These are phyloP conservation scores for Drosophila picticornis DNA, from an alignment of 2,888 invertebrate genomes.

Conservation along the genomic window DNA sequence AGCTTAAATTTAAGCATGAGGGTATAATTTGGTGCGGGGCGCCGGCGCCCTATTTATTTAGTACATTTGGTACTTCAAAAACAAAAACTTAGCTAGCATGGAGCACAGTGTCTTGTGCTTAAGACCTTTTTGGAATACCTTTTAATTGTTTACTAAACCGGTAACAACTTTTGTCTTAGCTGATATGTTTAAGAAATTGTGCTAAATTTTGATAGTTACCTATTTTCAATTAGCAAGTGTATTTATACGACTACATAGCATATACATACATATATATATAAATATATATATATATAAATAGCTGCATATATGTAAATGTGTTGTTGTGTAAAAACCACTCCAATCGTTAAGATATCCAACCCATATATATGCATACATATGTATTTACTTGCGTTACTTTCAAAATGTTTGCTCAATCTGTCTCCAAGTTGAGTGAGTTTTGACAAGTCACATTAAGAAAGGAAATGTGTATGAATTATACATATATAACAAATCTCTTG, in stretches of 20 bases:
- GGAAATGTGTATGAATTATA: slow-evolving; percentile 15
- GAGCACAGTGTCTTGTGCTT: slow-evolving; percentile 51
- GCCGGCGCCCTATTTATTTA: slow-evolving; percentile 47
- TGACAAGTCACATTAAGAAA: slow-evolving; percentile 35
- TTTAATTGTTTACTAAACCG: slow-evolving; percentile 59
- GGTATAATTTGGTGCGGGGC: slow-evolving; percentile 49
- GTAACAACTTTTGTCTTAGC: slow-evolving; percentile 51
- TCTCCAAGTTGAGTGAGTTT: slow-evolving; percentile 64
- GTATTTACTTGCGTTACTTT: slow-evolving; percentile 32
- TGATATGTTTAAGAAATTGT: slow-evolving; percentile 67
- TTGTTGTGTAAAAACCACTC: slow-evolving; percentile 21
- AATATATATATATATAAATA: slow-evolving; percentile 34
- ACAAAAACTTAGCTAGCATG: slow-evolving; percentile 63
- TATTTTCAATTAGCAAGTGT: slow-evolving; percentile 57
- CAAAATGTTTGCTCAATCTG: slow-evolving; percentile 65
- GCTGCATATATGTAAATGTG: slow-evolving; percentile 40
- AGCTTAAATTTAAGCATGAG: slow-evolving; percentile 51
- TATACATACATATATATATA: slow-evolving; percentile 23
- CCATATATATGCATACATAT: slow-evolving; percentile 12
- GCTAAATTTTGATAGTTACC: slow-evolving; percentile 72
- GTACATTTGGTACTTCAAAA: slow-evolving; percentile 22
- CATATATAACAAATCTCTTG: slow-evolving; percentile 73
- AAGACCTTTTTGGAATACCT: slow-evolving; percentile 67
- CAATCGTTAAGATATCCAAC: slow-evolving; percentile 2
- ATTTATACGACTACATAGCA: slow-evolving; percentile 25